phyloP scores from a whole-genome alignment of 2,113 vertebrate species.

The Muscicapa adusta region DNA sequence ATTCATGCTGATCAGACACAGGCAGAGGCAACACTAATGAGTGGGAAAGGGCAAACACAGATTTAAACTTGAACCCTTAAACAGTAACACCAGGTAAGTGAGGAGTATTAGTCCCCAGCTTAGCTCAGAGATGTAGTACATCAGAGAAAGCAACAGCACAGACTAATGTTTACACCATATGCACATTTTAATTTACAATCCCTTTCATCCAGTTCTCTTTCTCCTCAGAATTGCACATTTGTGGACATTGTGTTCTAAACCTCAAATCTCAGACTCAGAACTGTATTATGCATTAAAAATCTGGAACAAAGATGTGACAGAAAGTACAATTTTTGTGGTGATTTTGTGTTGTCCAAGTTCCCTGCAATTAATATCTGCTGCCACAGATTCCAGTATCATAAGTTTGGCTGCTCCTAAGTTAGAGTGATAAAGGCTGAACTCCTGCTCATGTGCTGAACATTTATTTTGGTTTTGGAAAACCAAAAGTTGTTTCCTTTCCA shows the following conservation, averaged over 20 bases:
- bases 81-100: rapidly evolving
- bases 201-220: not conserved
- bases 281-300: not conserved
- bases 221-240: not conserved
- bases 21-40: not conserved
- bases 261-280: rapidly evolving
- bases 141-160: not conserved
- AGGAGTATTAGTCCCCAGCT: not conserved
- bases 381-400: not conserved
- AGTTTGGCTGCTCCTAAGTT: not conserved
- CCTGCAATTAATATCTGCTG: not conserved
- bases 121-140: not conserved
- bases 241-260: rapidly evolving
- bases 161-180: not conserved
- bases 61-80: not conserved
- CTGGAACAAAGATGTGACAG: not conserved
- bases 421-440: not conserved
- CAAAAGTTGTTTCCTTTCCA: not conserved
- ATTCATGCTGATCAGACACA: rapidly evolving
- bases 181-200: not conserved
- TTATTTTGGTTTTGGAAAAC: not conserved
- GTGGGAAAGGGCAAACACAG: rapidly evolving
- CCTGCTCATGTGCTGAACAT: not conserved
- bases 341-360: not conserved
- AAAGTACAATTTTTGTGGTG: not conserved